phyloP scores from a whole-genome alignment of 2,888 invertebrate genomes.

The Argyresthia goedartella region DNA sequence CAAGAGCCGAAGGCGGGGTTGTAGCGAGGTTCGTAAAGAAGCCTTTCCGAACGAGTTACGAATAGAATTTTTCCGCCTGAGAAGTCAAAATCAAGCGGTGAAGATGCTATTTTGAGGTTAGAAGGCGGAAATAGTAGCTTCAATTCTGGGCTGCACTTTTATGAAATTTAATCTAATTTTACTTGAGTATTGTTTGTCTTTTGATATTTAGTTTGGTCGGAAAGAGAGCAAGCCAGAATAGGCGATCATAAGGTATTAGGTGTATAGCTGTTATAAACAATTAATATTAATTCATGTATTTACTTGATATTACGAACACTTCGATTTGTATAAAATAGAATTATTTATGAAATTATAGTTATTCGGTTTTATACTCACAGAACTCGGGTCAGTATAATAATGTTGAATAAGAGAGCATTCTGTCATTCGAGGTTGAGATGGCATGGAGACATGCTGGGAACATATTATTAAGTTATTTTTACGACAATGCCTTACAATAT shows the following conservation, averaged over 20 bases:
- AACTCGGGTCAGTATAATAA: not conserved
- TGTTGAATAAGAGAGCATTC: not conserved
- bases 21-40: too few species aligned
- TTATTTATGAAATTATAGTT: slow-evolving; percentile 51
- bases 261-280: slow-evolving; percentile 37
- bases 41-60: too few species aligned
- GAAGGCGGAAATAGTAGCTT: not conserved
- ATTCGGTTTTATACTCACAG: slow-evolving; percentile 26
- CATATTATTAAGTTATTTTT: not conserved
- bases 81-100: too few species aligned
- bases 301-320: slow-evolving; percentile 40
- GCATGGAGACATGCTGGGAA: not conserved
- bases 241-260: too few species aligned
- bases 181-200: slow-evolving; percentile 19
- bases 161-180: not conserved
- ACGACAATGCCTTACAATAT: not conserved
- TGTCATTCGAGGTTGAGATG: not conserved
- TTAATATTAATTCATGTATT: slow-evolving; percentile 36
- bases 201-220: not conserved
- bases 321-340: slow-evolving; percentile 44
- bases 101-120: too few species aligned
- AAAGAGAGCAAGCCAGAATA: too few species aligned
- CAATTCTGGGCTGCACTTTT: not conserved
- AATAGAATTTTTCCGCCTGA: too few species aligned
- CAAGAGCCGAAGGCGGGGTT: too few species aligned